Percentiles rank a stretch among this genome's conserved stretches.
These are phyloP conservation scores for Sciurus niger DNA, from an alignment of 2,113 vertebrate species.

Conservation along the genomic window DNA sequence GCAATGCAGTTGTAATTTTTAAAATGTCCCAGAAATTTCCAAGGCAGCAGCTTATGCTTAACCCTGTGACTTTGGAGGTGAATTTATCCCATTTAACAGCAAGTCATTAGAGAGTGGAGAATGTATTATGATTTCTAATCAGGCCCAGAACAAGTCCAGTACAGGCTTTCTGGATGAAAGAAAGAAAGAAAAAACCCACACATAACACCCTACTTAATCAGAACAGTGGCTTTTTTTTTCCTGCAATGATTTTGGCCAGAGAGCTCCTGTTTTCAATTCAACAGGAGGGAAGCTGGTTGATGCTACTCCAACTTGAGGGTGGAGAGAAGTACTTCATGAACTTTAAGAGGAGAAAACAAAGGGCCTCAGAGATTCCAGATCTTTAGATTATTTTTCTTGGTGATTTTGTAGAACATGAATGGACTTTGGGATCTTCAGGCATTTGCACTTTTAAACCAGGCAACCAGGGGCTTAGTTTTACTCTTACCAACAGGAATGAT, in stretches of 20 bases:
- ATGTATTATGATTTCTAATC: conserved; percentile 76
- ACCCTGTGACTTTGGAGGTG: neutral
- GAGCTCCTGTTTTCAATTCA: conserved; percentile 3
- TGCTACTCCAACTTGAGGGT: neutral
- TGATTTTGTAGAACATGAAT: too few species aligned
- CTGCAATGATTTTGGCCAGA: neutral
- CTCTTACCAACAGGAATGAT: neutral
- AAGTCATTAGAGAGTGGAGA: conserved; percentile 29
- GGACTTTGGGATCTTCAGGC: too few species aligned
- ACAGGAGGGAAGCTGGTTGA: neutral
- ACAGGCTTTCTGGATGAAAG: too few species aligned
- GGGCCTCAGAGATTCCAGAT: neutral
- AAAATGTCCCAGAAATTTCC: neutral
- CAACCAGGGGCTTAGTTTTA: too few species aligned
- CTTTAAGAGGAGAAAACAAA: neutral
- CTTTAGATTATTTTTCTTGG: neutral
- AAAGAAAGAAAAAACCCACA: too few species aligned
- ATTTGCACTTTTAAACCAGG: too few species aligned
- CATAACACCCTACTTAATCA: too few species aligned
- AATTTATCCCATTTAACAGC: neutral
- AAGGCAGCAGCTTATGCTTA: neutral
- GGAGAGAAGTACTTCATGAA: neutral
- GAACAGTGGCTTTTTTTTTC: too few species aligned
- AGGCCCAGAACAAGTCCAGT: neutral
- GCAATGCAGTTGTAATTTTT: neutral